Evolutionary conservation across 2,113 vertebrate species (phyloP).

Genomic region (Pogonocichla stellata): DNA sequence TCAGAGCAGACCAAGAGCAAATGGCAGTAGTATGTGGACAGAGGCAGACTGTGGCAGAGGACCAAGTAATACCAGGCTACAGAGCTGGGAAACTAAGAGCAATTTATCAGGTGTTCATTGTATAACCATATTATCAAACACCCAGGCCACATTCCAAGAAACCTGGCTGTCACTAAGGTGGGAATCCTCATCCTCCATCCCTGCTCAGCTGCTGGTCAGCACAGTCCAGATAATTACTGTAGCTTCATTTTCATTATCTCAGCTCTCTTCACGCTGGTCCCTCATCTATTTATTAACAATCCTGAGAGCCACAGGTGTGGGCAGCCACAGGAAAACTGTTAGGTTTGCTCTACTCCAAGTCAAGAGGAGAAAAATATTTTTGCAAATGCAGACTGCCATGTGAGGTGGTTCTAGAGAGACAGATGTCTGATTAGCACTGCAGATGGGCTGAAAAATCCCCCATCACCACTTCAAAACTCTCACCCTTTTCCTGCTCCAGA

Average conservation of each 20-base stretch:
- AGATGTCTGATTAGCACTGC: not conserved
- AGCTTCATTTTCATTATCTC: not conserved
- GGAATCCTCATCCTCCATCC: not conserved
- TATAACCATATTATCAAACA: not conserved
- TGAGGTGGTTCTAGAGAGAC: not conserved
- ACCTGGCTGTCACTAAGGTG: not conserved
- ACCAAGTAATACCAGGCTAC: not conserved
- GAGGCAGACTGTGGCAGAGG: not conserved
- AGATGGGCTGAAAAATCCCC: not conserved
- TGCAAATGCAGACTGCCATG: not conserved
- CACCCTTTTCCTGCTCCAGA: not conserved
- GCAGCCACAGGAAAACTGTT: not conserved
- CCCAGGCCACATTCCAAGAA: not conserved
- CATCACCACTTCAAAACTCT: not conserved
- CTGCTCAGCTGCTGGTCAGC: not conserved
- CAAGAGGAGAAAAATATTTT: not conserved
- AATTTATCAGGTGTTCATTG: not conserved
- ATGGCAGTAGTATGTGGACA: not conserved
- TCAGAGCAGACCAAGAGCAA: not conserved
- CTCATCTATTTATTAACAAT: not conserved
- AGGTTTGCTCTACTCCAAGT: not conserved
- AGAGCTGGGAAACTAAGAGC: not conserved
- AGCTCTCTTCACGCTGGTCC: not conserved
- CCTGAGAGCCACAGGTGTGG: not conserved
- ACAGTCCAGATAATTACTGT: not conserved